A percentile compares a stretch with the other conserved stretches of the same genome.
phyloP scores from a whole-genome alignment of 2,888 invertebrate genomes.

The Tipula unca region DNA sequence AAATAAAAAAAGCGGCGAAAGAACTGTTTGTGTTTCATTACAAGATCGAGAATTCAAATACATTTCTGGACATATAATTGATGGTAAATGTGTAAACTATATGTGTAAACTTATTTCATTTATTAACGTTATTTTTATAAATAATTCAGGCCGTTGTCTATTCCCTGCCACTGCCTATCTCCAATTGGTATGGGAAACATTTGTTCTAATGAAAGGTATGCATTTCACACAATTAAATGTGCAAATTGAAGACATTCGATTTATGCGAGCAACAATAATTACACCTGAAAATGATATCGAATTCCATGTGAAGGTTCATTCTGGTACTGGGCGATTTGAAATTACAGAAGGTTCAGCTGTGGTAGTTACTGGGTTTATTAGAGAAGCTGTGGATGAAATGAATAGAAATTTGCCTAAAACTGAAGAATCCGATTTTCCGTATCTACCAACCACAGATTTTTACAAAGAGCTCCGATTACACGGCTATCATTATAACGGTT shows the following conservation, averaged over 20 bases:
- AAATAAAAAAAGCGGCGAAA: conserved; percentile 58
- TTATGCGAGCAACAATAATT: conserved; percentile 74
- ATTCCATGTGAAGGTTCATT: conserved; percentile 49
- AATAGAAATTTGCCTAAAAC: conserved; percentile 28
- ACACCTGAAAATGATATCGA: conserved; percentile 50
- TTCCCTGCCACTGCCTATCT: conserved; percentile 80
- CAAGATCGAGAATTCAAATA: conserved; percentile 36
- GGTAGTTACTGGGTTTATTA: conserved; percentile 61
- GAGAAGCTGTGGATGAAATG: conserved; percentile 47
- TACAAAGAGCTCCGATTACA: conserved; percentile 62
- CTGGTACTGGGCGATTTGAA: conserved; percentile 52
- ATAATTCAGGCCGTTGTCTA: neutral
- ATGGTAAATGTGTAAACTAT: no score
- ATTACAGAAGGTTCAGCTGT: conserved; percentile 60
- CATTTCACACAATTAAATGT: conserved; percentile 30
- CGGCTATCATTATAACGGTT: conserved; percentile 53
- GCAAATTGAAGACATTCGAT: conserved; percentile 72
- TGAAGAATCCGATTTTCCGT: conserved; percentile 26
- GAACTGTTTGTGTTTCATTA: conserved; percentile 50
- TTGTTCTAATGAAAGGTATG: conserved; percentile 55
- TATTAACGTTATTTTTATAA: conserved; percentile 34
- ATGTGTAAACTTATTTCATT: no score
- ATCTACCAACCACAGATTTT: conserved; percentile 53
- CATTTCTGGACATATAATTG: no score
- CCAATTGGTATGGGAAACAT: conserved; percentile 67